Base-by-base conservation (phyloP, 2,113 vertebrate species). In the Pelvicachromis taeniatus region DNA sequence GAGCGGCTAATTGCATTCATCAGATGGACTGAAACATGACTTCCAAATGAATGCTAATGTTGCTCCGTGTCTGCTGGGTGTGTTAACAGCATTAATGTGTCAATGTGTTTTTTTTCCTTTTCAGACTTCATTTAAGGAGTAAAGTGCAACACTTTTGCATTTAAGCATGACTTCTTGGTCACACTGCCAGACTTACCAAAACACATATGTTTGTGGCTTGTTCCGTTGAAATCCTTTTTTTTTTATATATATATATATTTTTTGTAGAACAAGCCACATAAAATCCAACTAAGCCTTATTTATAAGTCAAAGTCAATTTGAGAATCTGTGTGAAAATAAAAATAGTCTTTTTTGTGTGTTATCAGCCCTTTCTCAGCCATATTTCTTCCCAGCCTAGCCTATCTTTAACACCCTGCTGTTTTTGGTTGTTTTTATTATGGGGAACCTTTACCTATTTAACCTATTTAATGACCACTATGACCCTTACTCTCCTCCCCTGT, bases 381-480 rank as follows among this genome's bases (percentile, higher is more conserved):
- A 16, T 33, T 75, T 53, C 61, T 87, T 73, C 58, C 75, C 53
- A 26, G 87, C 83, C 77, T 79, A 89, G 92, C 91, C 93, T 78
- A 88, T 92, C 58, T 93, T 91, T 88, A 87, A 88, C 87, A 81
- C 63, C 91, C 85, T 68, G 88, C 85, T 89, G 89, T 84, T 77
- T 84, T 83, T 82, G 56, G 1, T 77, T 81, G 56, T 40, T 86
- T 91, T 89, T 83, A 90, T 77, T 65, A 16, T 53, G 14, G 59
- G 63, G 26, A 52, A 48, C 52, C 26, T 65, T 38, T 65, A 65
- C 19, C 33, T 13, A 1, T 65, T 65, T 65, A 65, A 21, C 33
- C 33, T 73, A 88, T 90, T 90, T 84, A 93, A 84, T 58, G 85
- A 48, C 58, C 26, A 7, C 81, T 55, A 17, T 89, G 93, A 92